Conservation (phyloP, 2,797 vertebrate species). For the Trachurus trachurus region DNA sequence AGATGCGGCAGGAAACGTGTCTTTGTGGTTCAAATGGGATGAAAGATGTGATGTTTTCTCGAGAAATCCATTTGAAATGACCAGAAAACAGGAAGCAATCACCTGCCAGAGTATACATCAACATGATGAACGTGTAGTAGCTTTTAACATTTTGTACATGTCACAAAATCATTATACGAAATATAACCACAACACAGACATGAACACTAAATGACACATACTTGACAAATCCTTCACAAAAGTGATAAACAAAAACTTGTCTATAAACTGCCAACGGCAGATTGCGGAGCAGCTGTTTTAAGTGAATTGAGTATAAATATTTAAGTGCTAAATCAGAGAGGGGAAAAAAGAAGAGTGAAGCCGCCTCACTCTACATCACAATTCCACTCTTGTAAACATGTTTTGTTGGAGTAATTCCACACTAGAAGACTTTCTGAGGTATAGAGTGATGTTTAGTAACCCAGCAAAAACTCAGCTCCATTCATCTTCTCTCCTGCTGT, state of each 20-base stretch:
- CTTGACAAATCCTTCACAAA: no score
- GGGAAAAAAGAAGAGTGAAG: no score
- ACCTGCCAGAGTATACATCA: no score
- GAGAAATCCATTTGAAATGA: no score
- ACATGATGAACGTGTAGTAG: no score
- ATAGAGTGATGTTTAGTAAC: constrained; percentile 1
- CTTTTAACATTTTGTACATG: no score
- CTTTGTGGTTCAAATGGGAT: no score
- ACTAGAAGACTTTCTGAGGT: not conserved
- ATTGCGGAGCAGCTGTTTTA: constrained; percentile 46
- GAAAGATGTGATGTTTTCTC: no score
- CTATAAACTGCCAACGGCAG: constrained; percentile 48
- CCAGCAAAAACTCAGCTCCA: not conserved
- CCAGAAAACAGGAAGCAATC: no score
- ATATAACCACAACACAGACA: not conserved
- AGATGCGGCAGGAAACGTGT: no score
- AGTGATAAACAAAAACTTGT: not conserved
- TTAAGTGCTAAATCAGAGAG: constrained; percentile 23
- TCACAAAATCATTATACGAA: no score
- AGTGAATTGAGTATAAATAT: constrained; percentile 56
- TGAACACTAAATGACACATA: no score
- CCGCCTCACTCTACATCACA: not conserved
- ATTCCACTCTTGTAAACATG: not conserved
- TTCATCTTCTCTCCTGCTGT: constrained; percentile 13
- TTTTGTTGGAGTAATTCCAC: not conserved